Base-by-base conservation (phyloP, 2,113 vertebrate species). In the Romanogobio albipinnatus region DNA sequence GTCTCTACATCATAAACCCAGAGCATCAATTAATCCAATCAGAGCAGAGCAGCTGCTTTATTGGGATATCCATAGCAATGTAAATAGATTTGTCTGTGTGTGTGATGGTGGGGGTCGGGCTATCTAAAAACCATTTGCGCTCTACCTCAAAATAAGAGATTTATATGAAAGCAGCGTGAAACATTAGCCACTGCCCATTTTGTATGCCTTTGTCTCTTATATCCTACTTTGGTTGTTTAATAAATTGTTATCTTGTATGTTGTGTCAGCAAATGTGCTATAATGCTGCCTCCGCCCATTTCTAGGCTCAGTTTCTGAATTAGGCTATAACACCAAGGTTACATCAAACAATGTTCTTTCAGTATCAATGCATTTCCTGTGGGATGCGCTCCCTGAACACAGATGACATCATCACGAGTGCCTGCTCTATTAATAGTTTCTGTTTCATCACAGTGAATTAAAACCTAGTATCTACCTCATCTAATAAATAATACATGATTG, bases 11-110 rank as follows among this genome's bases (percentile, higher is more conserved):
- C 81, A 78, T 85, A 90, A 86, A 90, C 85, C 80, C 89, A 80
- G 76, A 80, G 86, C 86, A 70, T 87, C 91, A 92, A 94, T 89
- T 87, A 90, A 93, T 90, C 88, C 85, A 91, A 91, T 93, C 91
- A 92, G 49, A 58, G 64, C 61, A 90, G 85, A 90, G 89, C 92
- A 92, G 91, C 89, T 88, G 89, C 87, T 73, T 88, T 82, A 86
- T 71, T 84, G 45, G 83, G 70, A 89, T 88, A 87, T 84, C 82
- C 76, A 81, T 82, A 84, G 90, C 87, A 87, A 87, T 87, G 86
- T 84, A 90, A 91, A 91, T 86, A 86, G 92, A 91, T 89, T 91
- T 88, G 49, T 85, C 43, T 79, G 45, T 56, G 43, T 29, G 56
- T 43, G 43, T 26, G 26, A 8, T 47, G 47, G 56, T 22, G 75